Percentiles rank a stretch among this genome's conserved stretches.
Conservation (phyloP, 2,888 invertebrate genomes). For the Asteroscopus sphinx region DNA sequence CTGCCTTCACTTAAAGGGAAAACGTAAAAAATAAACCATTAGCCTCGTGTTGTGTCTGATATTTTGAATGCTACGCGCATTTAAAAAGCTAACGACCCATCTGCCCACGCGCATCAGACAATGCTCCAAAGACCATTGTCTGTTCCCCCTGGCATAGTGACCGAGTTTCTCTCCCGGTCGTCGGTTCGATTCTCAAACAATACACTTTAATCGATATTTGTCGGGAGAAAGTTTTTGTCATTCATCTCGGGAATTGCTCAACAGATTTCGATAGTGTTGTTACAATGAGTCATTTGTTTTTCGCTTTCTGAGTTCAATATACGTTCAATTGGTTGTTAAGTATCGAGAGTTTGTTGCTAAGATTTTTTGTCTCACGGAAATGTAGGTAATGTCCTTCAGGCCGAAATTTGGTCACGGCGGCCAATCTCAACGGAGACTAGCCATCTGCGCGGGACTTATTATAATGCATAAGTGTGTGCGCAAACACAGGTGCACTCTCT, state of each 20-base stretch:
- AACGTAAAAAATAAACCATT: background rate
- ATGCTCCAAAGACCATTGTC: slow-evolving; percentile 45
- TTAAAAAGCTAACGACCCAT: slow-evolving; percentile 35
- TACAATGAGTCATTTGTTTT: slow-evolving; percentile 36
- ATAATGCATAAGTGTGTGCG: too few relatives aligned
- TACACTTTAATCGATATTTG: slow-evolving; percentile 36
- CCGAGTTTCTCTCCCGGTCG: slow-evolving; percentile 34
- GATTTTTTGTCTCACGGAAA: too few relatives aligned
- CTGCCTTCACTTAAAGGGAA: too few relatives aligned
- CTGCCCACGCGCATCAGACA: slow-evolving; percentile 36
- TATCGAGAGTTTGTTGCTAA: background rate
- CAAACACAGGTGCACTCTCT: too few relatives aligned
- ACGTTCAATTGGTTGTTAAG: background rate
- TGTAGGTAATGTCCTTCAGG: too few relatives aligned
- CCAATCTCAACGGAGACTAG: too few relatives aligned
- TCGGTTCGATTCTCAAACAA: slow-evolving; percentile 43
- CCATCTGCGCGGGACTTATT: too few relatives aligned
- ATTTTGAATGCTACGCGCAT: slow-evolving; percentile 24
- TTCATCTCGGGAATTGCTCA: slow-evolving; percentile 42
- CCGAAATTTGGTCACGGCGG: too few relatives aligned
- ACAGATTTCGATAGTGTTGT: slow-evolving; percentile 28
- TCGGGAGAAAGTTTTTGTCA: slow-evolving; percentile 47
- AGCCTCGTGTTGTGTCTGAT: slow-evolving; percentile 14
- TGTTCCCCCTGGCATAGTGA: slow-evolving; percentile 42
- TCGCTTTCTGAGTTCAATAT: slow-evolving; percentile 30